phyloP scores from a whole-genome alignment of 1,140 invertebrate species.

The Metaphire vulgaris region DNA sequence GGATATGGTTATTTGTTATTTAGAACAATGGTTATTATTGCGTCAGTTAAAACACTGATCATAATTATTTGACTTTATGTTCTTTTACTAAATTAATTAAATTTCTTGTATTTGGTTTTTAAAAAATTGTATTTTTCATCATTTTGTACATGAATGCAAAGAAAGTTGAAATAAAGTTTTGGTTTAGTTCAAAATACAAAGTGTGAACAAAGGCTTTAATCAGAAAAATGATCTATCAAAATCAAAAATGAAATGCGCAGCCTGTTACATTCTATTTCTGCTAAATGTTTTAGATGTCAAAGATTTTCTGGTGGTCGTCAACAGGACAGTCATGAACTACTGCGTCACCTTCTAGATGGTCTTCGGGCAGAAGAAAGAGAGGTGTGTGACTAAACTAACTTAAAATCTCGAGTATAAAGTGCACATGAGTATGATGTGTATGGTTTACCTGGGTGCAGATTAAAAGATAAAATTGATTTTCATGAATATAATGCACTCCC shows the following conservation, averaged over 20 bases:
- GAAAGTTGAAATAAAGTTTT: not conserved
- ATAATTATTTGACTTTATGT: too few species aligned
- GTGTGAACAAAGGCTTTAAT: not conserved
- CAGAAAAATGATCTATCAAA: too few species aligned
- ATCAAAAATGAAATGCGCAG: not conserved
- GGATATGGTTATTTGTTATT: too few species aligned
- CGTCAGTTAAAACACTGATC: too few species aligned
- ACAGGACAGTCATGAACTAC: constrained; percentile 90
- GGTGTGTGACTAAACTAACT: constrained; percentile 32
- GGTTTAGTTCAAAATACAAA: too few species aligned
- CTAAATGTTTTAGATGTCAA: constrained; percentile 51
- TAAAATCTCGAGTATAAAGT: not conserved
- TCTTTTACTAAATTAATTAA: not conserved
- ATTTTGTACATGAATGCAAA: not conserved
- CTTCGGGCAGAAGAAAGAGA: constrained; percentile 63
- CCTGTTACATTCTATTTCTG: not conserved
- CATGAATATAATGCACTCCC: too few species aligned
- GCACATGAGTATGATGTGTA: not conserved
- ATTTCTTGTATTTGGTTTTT: not conserved
- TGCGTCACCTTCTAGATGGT: constrained; percentile 78
- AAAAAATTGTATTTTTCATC: not conserved
- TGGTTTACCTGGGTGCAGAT: not conserved
- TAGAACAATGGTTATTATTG: too few species aligned
- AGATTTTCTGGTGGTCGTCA: constrained; percentile 89
- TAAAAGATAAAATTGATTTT: not conserved